Evolutionary conservation across 2,888 invertebrate genomes (phyloP), one percentile per base, ranked within the genome.

Genomic region (Drosophila kuntzei): DNA sequence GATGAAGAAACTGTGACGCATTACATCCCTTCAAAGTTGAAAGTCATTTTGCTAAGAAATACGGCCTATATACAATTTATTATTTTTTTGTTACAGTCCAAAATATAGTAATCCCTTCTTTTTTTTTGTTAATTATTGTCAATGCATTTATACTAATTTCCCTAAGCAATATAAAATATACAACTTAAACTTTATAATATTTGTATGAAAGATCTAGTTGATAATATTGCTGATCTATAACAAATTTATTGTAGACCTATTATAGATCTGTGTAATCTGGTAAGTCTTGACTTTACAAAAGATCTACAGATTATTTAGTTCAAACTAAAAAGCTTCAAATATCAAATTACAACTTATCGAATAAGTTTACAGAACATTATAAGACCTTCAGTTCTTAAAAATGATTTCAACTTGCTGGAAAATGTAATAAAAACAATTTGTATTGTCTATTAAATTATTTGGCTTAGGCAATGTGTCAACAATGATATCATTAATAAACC

Each of bases 401-500:
- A 9, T 16, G 2, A 16, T 37, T 3, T 8, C 14, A 9, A 7
- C n/a, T 37, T 37, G 36, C 3, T 37, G 7, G 22, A n/a, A 25
- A 18, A 18, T 43, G 5, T 20, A 43, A 14, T 2, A 32, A 22
- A 14, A 36, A n/a, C 14, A 12, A 9, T 50, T 50, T 36, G 12
- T 18, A 47, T 32, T 12, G 18, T 18, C 11, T 11, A 53, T 18
- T 18, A 27, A 27, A 53, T 25, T 14, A 22, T 12, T 11, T 11
- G 14, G 7, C 25, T 20, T 20, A 27, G 20, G 22, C 44, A 22
- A 11, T 44, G 25, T 55, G 41, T 57, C 57, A 57, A 47, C 20
- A 9, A 49, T 51, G 53, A 59, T 32, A 43, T 61, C 36, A 54
- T 44, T 44, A 8, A 53, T 43, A 8, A 20, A 27, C 18, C 25